Percentiles rank a stretch among this genome's conserved stretches.
Conservation (phyloP, 2,888 invertebrate species). For the Agrilus cyanescens region DNA sequence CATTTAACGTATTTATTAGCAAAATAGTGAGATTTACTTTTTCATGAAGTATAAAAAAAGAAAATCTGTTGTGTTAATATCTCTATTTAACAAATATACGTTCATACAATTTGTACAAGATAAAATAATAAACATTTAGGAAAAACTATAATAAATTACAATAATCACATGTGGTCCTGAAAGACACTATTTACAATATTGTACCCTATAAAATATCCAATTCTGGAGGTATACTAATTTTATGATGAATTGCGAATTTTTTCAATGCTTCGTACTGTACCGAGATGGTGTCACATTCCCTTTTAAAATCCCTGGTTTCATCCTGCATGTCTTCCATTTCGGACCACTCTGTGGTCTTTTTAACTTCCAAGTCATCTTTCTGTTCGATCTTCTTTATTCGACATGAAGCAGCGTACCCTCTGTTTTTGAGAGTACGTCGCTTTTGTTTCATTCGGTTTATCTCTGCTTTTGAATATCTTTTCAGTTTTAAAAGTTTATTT, state of each 20-base stretch:
- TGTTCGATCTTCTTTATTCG: slow-evolving; percentile 90
- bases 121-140: too few relatives aligned
- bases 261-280: slow-evolving; percentile 77
- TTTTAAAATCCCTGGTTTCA: slow-evolving; percentile 63
- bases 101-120: too few relatives aligned
- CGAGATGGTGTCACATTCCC: slow-evolving; percentile 65
- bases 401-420: slow-evolving; percentile 92
- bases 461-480: slow-evolving; percentile 77
- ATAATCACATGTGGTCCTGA: too few relatives aligned
- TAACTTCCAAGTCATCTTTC: slow-evolving; percentile 84
- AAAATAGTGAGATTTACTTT: too few relatives aligned
- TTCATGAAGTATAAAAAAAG: too few relatives aligned
- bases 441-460: slow-evolving; percentile 92
- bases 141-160: too few relatives aligned
- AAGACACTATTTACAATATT: too few relatives aligned
- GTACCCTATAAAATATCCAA: slow-evolving; percentile 38
- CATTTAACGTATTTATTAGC: too few relatives aligned
- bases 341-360: slow-evolving; percentile 72
- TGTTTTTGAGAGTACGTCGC: slow-evolving; percentile 86
- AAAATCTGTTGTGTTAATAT: too few relatives aligned
- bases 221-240: slow-evolving; percentile 69
- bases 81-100: too few relatives aligned
- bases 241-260: slow-evolving; percentile 71
- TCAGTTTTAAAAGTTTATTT: slow-evolving; percentile 76
- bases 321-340: slow-evolving; percentile 79